phyloP scores from a whole-genome alignment of 2,113 vertebrate species.

The Larimichthys crocea region DNA sequence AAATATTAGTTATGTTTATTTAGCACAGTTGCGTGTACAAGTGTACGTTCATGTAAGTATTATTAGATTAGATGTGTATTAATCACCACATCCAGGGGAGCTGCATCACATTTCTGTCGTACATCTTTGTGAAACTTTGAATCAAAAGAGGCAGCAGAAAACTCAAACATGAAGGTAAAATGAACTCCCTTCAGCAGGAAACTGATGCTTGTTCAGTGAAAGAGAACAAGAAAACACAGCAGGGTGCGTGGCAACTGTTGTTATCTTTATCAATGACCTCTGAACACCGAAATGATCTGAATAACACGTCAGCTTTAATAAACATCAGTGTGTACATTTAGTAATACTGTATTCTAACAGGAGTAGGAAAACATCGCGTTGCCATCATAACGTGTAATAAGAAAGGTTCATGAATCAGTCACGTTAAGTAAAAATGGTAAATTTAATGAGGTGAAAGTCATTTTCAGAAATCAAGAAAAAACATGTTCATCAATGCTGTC shows the following conservation, averaged over 20 bases:
- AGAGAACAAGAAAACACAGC: too few relatives aligned
- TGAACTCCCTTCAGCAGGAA: too few relatives aligned
- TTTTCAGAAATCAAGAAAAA: constrained; percentile 73
- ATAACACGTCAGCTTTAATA: background rate
- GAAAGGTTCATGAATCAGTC: constrained; percentile 14
- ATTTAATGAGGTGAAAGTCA: constrained; percentile 78
- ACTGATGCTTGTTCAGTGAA: too few relatives aligned
- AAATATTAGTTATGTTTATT: too few relatives aligned
- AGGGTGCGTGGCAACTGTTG: too few relatives aligned
- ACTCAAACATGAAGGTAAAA: too few relatives aligned
- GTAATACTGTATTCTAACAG: background rate
- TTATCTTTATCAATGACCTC: background rate
- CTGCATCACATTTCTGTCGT: background rate
- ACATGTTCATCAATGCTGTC: constrained; percentile 60
- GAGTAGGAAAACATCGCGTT: background rate
- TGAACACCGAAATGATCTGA: background rate
- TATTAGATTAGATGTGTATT: too few relatives aligned
- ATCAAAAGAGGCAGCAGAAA: background rate
- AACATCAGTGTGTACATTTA: background rate
- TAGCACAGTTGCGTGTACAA: too few relatives aligned
- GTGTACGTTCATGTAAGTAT: too few relatives aligned
- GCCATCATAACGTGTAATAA: background rate
- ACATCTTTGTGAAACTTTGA: background rate
- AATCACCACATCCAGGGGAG: too few relatives aligned
- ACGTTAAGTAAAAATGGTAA: constrained; percentile 72